Conservation (phyloP, 1,140 invertebrate genomes). For the Apis laboriosa region DNA sequence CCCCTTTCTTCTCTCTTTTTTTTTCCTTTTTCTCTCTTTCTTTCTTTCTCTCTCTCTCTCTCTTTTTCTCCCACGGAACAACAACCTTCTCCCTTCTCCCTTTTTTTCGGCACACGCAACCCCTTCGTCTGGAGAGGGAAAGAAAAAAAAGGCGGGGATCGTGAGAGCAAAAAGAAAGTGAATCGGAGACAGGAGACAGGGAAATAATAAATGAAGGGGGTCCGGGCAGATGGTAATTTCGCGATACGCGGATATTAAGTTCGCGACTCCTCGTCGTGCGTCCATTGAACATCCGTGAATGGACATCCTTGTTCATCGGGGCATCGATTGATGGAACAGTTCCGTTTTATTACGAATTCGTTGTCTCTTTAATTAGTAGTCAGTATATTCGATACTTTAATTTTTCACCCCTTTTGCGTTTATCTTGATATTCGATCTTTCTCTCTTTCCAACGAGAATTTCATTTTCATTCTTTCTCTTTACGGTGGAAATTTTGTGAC, state of each 20-base stretch:
- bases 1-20: constrained; percentile 1
- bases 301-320: background rate
- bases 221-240: constrained; percentile 34
- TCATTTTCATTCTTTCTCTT: background rate
- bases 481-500: background rate
- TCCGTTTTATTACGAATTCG: background rate
- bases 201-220: constrained; percentile 61
- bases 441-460: background rate
- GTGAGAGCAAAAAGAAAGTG: constrained; percentile 56
- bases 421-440: background rate
- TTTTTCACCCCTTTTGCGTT: background rate
- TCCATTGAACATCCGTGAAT: background rate
- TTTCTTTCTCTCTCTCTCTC: background rate
- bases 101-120: constrained; percentile 36
- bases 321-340: background rate
- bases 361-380: background rate
- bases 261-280: background rate
- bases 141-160: constrained; percentile 51
- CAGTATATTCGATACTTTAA: background rate
- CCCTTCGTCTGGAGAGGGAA: constrained; percentile 38
- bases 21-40: background rate
- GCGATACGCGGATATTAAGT: constrained; percentile 36
- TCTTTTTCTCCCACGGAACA: background rate
- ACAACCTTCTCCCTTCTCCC: constrained; percentile 13
- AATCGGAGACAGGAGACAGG: constrained; percentile 49